These are phyloP conservation scores for Mastigias papua DNA, from an alignment of 30 jellyfish, hydroid and myxozoan species.

Conservation along the genomic window DNA sequence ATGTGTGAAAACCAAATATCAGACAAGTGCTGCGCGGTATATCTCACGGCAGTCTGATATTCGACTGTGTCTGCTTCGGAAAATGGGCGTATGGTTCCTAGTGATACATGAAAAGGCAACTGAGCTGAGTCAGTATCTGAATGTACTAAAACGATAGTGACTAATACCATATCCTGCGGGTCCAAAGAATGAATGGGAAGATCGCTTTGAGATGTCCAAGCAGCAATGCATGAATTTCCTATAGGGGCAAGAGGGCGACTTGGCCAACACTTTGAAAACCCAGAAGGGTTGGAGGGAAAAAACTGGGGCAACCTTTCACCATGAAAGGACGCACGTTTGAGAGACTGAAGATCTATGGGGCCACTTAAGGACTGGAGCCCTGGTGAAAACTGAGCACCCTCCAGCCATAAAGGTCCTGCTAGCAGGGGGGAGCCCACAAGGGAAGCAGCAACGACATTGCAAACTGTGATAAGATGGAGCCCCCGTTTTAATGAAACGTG, in stretches of 20 bases:
- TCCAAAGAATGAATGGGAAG: too few relatives aligned
- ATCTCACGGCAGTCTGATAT: too few relatives aligned
- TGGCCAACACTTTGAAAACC: neutral
- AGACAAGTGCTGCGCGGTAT: neutral
- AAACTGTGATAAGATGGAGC: constrained; percentile 7
- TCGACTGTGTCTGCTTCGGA: too few relatives aligned
- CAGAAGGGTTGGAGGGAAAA: neutral
- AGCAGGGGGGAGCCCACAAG: neutral
- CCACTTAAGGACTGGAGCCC: constrained; percentile 31
- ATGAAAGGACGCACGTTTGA: constrained; percentile 1
- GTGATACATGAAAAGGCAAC: too few relatives aligned
- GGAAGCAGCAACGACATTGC: neutral
- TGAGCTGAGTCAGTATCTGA: too few relatives aligned
- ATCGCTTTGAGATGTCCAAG: neutral
- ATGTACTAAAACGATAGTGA: too few relatives aligned
- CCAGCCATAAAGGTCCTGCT: neutral
- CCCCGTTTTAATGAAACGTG: constrained; percentile 1
- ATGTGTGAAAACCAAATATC: neutral
- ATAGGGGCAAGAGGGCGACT: neutral
- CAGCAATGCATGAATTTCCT: neutral
- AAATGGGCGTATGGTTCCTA: too few relatives aligned
- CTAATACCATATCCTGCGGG: too few relatives aligned
- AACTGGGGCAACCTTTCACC: neutral
- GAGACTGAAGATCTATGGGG: constrained; percentile 5
- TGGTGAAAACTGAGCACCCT: constrained; percentile 33